phyloP scores from a whole-genome alignment of 2,113 vertebrate species.

The Burhinus bistriatus region DNA sequence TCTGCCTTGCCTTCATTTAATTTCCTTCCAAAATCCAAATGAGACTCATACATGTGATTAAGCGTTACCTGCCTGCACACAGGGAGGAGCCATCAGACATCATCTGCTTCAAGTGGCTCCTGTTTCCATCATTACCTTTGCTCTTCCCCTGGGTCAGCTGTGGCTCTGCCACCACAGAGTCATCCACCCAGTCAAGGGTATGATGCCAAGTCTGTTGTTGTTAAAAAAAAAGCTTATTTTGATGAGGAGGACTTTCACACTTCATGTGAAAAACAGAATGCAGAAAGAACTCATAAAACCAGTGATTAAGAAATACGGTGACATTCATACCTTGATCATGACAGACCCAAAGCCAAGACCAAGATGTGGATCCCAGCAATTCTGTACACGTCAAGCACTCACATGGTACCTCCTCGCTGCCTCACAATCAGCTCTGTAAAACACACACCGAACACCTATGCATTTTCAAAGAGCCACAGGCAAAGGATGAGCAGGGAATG shows the following conservation, averaged over 20 bases:
- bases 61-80: background rate
- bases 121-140: background rate
- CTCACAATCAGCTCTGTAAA: background rate
- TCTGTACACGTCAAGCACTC: rapidly evolving
- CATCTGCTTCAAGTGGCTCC: background rate
- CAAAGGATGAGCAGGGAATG: background rate
- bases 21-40: background rate
- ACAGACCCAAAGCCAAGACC: background rate
- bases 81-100: background rate
- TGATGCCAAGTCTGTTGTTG: background rate
- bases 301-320: background rate
- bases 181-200: background rate
- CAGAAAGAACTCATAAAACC: background rate
- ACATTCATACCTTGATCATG: background rate
- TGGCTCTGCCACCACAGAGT: background rate
- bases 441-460: background rate
- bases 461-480: background rate
- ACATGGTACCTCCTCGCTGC: background rate
- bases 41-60: background rate
- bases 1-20: background rate
- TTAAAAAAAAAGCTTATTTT: background rate
- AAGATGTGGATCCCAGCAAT: background rate
- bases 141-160: background rate
- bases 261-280: background rate
- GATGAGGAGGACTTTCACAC: background rate